Conservation (phyloP, 2,888 invertebrate genomes). For the Vannuccia rotundouncinata region DNA sequence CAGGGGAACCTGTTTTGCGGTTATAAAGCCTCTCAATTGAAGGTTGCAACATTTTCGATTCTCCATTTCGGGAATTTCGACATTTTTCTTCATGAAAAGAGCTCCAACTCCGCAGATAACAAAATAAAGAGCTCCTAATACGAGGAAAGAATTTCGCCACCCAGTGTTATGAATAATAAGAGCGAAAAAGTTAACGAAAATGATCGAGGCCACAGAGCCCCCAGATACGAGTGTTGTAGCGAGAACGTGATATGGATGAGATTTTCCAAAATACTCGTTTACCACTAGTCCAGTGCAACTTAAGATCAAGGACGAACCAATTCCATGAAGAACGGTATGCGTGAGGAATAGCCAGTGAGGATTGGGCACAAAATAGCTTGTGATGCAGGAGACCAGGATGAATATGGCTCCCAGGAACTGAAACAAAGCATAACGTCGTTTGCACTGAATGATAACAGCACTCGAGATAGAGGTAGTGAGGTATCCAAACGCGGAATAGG, state of each 20-base stretch:
- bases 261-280: constrained; percentile 37
- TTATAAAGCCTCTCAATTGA: constrained; percentile 28
- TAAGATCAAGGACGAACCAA: constrained; percentile 35
- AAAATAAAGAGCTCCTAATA: constrained; percentile 35
- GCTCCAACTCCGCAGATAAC: constrained; percentile 9
- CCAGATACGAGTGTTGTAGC: constrained; percentile 37
- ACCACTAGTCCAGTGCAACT: constrained; percentile 33
- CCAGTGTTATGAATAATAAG: constrained; percentile 12
- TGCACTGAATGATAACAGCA: constrained; percentile 10
- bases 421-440: constrained; percentile 32
- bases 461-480: constrained; percentile 35
- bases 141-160: constrained; percentile 35
- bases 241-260: constrained; percentile 32
- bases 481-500: constrained; percentile 37
- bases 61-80: background rate
- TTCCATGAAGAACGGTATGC: constrained; percentile 37
- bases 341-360: constrained; percentile 38
- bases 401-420: constrained; percentile 34
- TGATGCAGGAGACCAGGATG: constrained; percentile 34
- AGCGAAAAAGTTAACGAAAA: constrained; percentile 34
- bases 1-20: constrained; percentile 10
- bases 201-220: constrained; percentile 34
- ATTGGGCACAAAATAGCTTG: constrained; percentile 36
- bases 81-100: constrained; percentile 29
- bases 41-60: background rate